Percentiles rank a stretch among this genome's conserved stretches.
Conservation (phyloP, 2,113 vertebrate species). For the Aplodontia rufa region DNA sequence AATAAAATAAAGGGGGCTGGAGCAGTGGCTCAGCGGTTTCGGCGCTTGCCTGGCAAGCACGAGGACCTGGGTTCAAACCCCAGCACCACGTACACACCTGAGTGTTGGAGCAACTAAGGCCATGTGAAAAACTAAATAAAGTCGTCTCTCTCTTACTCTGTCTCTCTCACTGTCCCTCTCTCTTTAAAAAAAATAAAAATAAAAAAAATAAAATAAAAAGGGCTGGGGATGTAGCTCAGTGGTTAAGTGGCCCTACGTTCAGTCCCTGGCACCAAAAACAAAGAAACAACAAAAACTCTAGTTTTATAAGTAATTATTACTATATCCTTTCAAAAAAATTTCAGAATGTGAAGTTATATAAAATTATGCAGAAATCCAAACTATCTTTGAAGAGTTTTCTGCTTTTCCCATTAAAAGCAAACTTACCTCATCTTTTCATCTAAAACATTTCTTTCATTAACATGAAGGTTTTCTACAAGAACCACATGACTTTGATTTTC, state of each 20-base stretch:
- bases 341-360: not conserved
- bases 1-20: not conserved
- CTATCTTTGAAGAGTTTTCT: not conserved
- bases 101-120: no score
- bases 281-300: not conserved
- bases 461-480: slow-evolving; percentile 34
- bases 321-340: slow-evolving; percentile 37
- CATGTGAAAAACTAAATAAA: no score
- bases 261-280: not conserved
- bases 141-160: no score
- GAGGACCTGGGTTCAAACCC: no score
- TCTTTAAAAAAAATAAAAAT: no score
- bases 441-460: slow-evolving; percentile 23
- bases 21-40: not conserved
- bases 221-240: not conserved
- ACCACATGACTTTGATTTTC: slow-evolving; percentile 57
- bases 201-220: no score
- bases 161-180: no score
- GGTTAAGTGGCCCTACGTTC: not conserved
- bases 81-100: no score
- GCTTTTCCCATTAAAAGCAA: slow-evolving; percentile 55
- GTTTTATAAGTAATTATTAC: not conserved
- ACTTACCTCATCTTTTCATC: slow-evolving; percentile 79
- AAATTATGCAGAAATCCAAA: not conserved
- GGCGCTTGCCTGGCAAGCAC: no score